Evolutionary conservation across 2,888 invertebrate genomes (phyloP), one percentile per base, ranked within the genome.

Genomic region (Conistra vaccinii): DNA sequence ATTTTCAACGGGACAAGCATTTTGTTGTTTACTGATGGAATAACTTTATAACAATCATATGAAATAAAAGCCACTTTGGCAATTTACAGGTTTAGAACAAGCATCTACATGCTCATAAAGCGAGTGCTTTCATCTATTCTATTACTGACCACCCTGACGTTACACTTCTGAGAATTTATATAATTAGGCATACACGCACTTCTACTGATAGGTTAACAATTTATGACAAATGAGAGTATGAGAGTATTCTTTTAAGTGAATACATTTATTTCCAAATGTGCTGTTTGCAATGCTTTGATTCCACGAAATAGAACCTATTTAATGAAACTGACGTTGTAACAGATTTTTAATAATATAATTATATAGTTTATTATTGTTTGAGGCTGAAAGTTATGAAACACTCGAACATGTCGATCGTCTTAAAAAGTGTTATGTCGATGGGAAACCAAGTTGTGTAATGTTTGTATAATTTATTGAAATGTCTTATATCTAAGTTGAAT

Each of bases 271-370:
- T 72, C 60, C 65, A 69, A 84, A 75, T 90, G 89, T 90, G 89
- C 90, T 89, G 79, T 89, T 91, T 91, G 89, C 91, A 91, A 90
- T 86, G 89, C 89, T 90, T 85, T 73, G 81, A 87, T 88, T 87
- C 85, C 71, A 71, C 65, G 51, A 68, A 74, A 60, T 62, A 63
- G 42, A 84, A 62, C 55, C 35, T 68, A 70, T 73, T 66, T 68
- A 76, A 51, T 67, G 23, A 69, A 76, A 78, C 53, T 73, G 68
- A 75, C 73, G 39, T 69, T 66, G 58, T 76, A 65, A 71, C 57
- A 68, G 39, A 78, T 65, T 81, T 78, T 81, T 70, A 81, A 75
- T 73, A 61, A 20, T 20, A 20, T 84, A 79, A 80, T 39, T 39
- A 79, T 78, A 78, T 78, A 65, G 39, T 81, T 73, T 81, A 75